phyloP scores from a whole-genome alignment of 2,888 invertebrate species.

The Apantesis nais region DNA sequence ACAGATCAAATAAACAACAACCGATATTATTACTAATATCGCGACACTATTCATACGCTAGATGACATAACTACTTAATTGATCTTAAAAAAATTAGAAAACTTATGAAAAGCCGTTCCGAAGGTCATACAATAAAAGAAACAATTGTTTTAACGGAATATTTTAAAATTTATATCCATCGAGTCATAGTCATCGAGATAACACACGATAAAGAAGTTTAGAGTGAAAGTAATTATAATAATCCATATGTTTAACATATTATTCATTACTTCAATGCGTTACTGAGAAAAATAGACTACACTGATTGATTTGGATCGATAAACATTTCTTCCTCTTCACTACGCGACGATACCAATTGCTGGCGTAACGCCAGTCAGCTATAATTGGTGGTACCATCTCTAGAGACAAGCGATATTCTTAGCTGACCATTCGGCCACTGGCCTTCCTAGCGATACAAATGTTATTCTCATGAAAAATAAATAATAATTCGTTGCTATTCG shows the following conservation, averaged over 20 bases:
- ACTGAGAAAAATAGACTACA: constrained; percentile 22
- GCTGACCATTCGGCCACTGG: constrained; percentile 83
- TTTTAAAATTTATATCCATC: not conserved
- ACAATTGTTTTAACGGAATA: not conserved
- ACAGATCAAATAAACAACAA: not conserved
- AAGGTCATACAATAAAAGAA: not conserved
- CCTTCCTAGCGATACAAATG: constrained; percentile 69
- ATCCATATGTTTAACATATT: not conserved
- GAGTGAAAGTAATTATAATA: not conserved
- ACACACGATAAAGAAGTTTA: not conserved
- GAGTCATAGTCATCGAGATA: no score
- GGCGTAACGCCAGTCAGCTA: constrained; percentile 93
- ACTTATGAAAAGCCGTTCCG: not conserved
- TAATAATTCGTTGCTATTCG: constrained; percentile 69
- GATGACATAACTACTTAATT: not conserved
- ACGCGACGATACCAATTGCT: constrained; percentile 80
- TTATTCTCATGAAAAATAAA: constrained; percentile 66
- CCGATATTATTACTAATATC: not conserved
- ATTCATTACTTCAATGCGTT: not conserved
- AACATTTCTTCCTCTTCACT: constrained; percentile 73
- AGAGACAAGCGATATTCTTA: constrained; percentile 89
- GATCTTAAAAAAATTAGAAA: not conserved
- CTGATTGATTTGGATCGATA: constrained; percentile 75
- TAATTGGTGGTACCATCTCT: constrained; percentile 92
- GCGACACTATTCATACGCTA: not conserved